A percentile compares a stretch with the other conserved stretches of the same genome.
phyloP scores from a whole-genome alignment of 2,113 vertebrate genomes.

The Hydropotes inermis region DNA sequence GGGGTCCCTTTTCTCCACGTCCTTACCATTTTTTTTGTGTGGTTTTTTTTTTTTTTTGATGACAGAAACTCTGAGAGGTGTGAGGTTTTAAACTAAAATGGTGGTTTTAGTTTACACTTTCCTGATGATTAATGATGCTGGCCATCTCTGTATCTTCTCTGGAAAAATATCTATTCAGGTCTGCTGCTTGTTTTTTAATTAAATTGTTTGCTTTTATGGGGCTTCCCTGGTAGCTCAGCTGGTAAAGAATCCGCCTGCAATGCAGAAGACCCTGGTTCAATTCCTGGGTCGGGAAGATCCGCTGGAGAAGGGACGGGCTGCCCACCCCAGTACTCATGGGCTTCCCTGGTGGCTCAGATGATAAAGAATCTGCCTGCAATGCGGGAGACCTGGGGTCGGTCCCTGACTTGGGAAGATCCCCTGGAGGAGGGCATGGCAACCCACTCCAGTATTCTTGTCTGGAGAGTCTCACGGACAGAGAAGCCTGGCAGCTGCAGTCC shows the following conservation, averaged over 20 bases:
- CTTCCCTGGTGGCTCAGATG: not conserved
- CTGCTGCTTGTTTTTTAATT: not conserved
- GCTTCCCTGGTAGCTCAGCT: not conserved
- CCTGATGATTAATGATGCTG: not conserved
- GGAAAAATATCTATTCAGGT: not conserved
- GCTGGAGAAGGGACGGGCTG: rapidly evolving
- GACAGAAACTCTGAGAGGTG: not conserved
- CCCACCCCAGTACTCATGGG: not conserved
- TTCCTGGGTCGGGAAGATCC: not conserved
- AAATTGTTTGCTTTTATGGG: not conserved
- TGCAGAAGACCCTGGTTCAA: not conserved
- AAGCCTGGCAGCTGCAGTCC: not conserved
- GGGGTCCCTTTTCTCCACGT: not conserved
- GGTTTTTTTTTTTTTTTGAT: not conserved
- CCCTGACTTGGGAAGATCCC: not conserved
- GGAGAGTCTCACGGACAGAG: not conserved
- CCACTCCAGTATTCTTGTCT: not conserved
- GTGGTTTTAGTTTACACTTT: not conserved
- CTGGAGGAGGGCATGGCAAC: not conserved
- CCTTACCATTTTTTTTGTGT: rapidly evolving
- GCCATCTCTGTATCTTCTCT: not conserved
- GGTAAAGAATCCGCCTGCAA: not conserved
- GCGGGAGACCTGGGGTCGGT: not conserved
- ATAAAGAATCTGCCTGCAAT: not conserved
- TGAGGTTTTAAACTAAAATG: too few relatives aligned